Conservation (phyloP, 2,888 invertebrate genomes). For the Bruchidius siliquastri region DNA sequence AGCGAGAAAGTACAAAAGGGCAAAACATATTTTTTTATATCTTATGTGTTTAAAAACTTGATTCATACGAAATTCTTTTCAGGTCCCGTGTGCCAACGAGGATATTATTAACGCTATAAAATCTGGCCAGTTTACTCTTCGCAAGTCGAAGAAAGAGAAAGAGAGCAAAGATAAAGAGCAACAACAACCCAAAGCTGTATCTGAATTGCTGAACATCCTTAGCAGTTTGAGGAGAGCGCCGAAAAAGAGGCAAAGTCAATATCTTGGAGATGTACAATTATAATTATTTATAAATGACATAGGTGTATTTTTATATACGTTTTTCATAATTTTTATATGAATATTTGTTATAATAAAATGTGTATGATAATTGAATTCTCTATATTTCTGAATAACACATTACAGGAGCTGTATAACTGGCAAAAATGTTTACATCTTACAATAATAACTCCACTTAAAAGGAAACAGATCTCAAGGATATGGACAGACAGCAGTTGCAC, state of each 20-base stretch:
- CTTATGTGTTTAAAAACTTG: too few species aligned
- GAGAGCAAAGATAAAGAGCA: constrained; percentile 52
- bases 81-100: constrained; percentile 52
- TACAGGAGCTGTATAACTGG: too few species aligned
- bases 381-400: neutral
- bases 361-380: neutral
- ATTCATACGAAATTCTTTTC: neutral
- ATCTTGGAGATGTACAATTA: constrained; percentile 23
- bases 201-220: constrained; percentile 66
- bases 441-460: too few species aligned
- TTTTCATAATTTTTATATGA: constrained; percentile 1
- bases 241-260: constrained; percentile 43
- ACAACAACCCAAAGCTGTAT: constrained; percentile 60
- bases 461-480: too few species aligned
- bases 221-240: constrained; percentile 56
- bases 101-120: constrained; percentile 74
- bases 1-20: too few species aligned
- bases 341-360: neutral
- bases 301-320: neutral
- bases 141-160: constrained; percentile 58
- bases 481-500: too few species aligned
- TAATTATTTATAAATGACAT: constrained; percentile 2
- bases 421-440: too few species aligned
- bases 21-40: too few species aligned
- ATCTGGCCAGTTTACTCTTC: constrained; percentile 68